A percentile compares a stretch with the other conserved stretches of the same genome.
These are phyloP conservation scores for Petrolisthes manimaculis DNA, from an alignment of 2,888 invertebrate genomes.

Conservation along the genomic window DNA sequence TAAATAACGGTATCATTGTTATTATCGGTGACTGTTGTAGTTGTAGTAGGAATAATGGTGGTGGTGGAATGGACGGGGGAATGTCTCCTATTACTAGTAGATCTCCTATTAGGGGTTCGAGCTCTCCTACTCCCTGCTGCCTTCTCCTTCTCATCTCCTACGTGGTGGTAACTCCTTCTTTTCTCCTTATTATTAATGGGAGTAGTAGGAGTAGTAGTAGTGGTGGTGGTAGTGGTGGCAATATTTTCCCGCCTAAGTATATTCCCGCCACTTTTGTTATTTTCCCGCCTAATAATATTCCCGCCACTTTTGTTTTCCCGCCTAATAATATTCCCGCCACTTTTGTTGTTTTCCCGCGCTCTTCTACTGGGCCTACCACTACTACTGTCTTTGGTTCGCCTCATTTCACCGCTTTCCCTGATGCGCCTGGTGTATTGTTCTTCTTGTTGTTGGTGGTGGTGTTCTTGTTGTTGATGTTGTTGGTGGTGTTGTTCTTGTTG, in stretches of 20 bases:
- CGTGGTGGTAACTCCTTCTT: constrained; percentile 15
- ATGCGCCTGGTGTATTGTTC: not conserved
- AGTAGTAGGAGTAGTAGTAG: too few species aligned
- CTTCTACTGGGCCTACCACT: not conserved
- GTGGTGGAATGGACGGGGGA: too few species aligned
- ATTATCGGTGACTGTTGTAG: constrained; percentile 32
- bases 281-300: not conserved
- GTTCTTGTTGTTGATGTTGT: too few species aligned
- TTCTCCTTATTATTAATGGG: constrained; percentile 24
- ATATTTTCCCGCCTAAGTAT: too few species aligned
- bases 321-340: not conserved
- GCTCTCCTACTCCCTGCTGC: constrained; percentile 13
- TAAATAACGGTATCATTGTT: constrained; percentile 51
- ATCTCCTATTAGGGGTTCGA: constrained; percentile 33
- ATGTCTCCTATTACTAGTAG: not conserved
- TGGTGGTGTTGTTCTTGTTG: too few species aligned
- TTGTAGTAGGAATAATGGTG: constrained; percentile 26
- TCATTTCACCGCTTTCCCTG: constrained; percentile 3
- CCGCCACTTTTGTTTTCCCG: not conserved
- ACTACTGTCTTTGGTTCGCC: constrained; percentile 11
- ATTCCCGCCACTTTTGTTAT: too few species aligned
- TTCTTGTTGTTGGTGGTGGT: too few species aligned
- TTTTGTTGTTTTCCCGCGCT: not conserved
- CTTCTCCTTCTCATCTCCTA: constrained; percentile 22
- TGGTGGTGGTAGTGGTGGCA: too few species aligned